phyloP scores from a whole-genome alignment of 1,140 invertebrate genomes.

The Drosophila bocqueti region DNA sequence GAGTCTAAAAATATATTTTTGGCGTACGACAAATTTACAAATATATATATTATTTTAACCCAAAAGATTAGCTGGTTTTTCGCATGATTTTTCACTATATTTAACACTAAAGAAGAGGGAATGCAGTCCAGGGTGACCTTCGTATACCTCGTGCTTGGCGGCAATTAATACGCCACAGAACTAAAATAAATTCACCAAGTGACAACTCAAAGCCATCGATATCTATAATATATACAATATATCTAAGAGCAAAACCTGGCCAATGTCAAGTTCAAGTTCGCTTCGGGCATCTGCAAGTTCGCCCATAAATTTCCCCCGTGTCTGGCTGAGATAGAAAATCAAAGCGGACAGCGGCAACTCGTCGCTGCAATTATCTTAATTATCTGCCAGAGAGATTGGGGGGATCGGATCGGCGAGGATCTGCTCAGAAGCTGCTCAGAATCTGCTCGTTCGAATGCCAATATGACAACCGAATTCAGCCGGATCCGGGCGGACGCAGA shows the following conservation, averaged over 20 bases:
- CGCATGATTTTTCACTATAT: not conserved
- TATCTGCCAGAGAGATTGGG: conserved; percentile 46
- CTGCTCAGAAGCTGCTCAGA: not conserved
- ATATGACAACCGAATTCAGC: conserved; percentile 65
- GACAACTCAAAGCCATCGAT: conserved; percentile 20
- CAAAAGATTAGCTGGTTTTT: not conserved
- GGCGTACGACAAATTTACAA: not conserved
- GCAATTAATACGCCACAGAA: conserved; percentile 13
- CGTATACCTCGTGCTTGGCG: conserved; percentile 17
- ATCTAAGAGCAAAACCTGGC: not conserved
- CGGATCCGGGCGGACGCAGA: conserved; percentile 58
- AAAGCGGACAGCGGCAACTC: conserved; percentile 38
- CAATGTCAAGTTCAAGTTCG: conserved; percentile 71
- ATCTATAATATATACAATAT: not conserved
- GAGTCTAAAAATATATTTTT: conserved; percentile 5
- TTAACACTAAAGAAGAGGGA: not conserved
- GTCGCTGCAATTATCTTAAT: conserved; percentile 66
- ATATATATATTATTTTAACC: not conserved
- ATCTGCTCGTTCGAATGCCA: conserved; percentile 30
- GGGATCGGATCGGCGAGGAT: conserved; percentile 5
- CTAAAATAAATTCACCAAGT: conserved; percentile 17
- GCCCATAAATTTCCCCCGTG: conserved; percentile 36
- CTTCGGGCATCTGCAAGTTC: conserved; percentile 9
- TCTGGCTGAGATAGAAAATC: conserved; percentile 35
- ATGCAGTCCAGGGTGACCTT: conserved; percentile 32